These are phyloP conservation scores for Sycophaga agraensis DNA, from an alignment of 1,140 invertebrate genomes.

Conservation along the genomic window DNA sequence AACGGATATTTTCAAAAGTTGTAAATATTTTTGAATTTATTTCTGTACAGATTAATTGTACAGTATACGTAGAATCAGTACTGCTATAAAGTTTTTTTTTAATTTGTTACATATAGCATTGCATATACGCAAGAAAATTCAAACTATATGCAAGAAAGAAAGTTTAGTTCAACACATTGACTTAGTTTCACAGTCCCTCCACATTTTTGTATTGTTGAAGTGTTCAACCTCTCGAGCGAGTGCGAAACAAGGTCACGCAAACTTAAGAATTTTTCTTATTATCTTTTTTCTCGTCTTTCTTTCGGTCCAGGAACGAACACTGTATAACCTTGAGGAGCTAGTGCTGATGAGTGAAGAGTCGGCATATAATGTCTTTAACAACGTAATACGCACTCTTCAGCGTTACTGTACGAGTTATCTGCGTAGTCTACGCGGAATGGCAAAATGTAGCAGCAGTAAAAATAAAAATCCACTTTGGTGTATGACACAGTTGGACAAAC, in stretches of 20 bases:
- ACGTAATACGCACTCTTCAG: slow-evolving; percentile 39
- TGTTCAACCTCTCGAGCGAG: not conserved
- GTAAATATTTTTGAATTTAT: too few relatives aligned
- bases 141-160: too few relatives aligned
- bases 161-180: too few relatives aligned
- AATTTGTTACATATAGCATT: too few relatives aligned
- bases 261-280: not conserved
- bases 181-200: too few relatives aligned
- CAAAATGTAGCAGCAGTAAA: slow-evolving; percentile 26
- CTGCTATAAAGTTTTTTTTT: too few relatives aligned
- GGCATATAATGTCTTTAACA: slow-evolving; percentile 44
- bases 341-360: slow-evolving; percentile 31
- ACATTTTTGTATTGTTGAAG: not conserved
- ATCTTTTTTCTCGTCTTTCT: not conserved
- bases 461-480: slow-evolving; percentile 32
- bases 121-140: too few relatives aligned
- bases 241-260: not conserved
- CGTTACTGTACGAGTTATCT: slow-evolving; percentile 44
- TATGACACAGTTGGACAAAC: slow-evolving; percentile 46
- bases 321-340: slow-evolving; percentile 45
- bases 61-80: too few relatives aligned
- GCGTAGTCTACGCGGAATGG: slow-evolving; percentile 29
- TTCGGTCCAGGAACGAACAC: slow-evolving; percentile 36
- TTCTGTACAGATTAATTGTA: too few relatives aligned
- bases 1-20: too few relatives aligned